Conservation (phyloP, 1,140 invertebrate species). For the Heterodera schachtii region DNA sequence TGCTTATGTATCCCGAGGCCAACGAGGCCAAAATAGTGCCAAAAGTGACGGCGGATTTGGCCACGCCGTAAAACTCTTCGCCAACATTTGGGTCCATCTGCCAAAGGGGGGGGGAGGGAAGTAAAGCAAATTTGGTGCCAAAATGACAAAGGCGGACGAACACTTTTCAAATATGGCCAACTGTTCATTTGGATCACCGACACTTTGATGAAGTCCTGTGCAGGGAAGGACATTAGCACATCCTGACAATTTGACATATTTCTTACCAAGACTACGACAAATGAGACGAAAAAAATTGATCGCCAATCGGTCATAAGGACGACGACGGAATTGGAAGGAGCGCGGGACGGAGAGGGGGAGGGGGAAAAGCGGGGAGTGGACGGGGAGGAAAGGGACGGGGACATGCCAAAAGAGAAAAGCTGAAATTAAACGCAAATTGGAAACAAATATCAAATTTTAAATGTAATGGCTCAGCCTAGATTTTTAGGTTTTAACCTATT, state of each 20-base stretch:
- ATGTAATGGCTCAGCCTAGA: too few species aligned
- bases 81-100: slow-evolving; percentile 6
- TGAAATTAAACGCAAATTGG: too few species aligned
- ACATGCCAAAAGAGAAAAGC: too few species aligned
- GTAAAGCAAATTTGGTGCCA: background rate
- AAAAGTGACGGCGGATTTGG: background rate
- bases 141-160: background rate
- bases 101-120: background rate
- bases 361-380: background rate
- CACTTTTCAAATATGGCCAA: slow-evolving; percentile 23
- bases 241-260: background rate
- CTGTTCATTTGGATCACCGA: slow-evolving; percentile 11
- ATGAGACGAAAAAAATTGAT: slow-evolving; percentile 8
- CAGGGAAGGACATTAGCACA: background rate
- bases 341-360: too few species aligned
- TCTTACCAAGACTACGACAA: slow-evolving; percentile 7
- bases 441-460: too few species aligned
- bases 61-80: slow-evolving; percentile 17
- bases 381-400: background rate
- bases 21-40: slow-evolving; percentile 14
- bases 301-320: slow-evolving; percentile 22
- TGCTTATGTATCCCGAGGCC: slow-evolving; percentile 15
- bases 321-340: background rate
- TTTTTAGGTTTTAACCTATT: too few species aligned
- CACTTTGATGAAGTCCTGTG: slow-evolving; percentile 2